A percentile compares a stretch with the other conserved stretches of the same genome.
These are phyloP conservation scores for Ptychochromis oligacanthus DNA, from an alignment of 2,113 vertebrate species.

Conservation along the genomic window DNA sequence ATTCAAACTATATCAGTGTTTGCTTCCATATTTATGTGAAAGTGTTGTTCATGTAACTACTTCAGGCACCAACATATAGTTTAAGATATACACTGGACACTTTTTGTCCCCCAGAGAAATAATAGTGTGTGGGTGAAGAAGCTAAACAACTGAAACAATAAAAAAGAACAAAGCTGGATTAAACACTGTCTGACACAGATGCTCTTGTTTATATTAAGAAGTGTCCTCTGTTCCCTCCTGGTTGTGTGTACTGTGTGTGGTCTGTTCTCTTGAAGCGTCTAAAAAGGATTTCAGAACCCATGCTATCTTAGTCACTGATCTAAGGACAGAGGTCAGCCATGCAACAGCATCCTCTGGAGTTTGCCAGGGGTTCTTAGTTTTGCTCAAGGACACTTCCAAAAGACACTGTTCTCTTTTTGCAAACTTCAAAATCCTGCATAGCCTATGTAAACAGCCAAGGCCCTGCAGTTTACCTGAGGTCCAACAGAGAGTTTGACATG, in stretches of 20 bases:
- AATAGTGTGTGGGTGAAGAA: no score
- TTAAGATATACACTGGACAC: no score
- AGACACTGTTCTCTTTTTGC: background rate
- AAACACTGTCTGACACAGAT: background rate
- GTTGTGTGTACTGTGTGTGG: background rate
- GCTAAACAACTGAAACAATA: background rate
- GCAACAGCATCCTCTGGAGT: background rate
- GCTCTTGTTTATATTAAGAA: background rate
- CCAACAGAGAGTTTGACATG: conserved; percentile 19
- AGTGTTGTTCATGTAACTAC: background rate
- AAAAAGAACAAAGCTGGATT: background rate
- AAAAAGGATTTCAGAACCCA: background rate
- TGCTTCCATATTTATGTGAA: background rate
- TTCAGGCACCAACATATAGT: background rate
- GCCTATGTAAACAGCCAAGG: background rate
- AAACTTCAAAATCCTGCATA: background rate
- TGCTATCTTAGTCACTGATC: background rate
- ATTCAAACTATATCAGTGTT: background rate
- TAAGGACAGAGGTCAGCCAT: background rate
- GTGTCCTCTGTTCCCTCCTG: background rate
- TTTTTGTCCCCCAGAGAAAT: background rate
- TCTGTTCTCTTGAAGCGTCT: background rate
- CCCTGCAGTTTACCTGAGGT: conserved; percentile 18
- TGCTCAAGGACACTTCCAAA: background rate
- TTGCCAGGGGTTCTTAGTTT: background rate